Evolutionary conservation across 2,113 vertebrate species (phyloP).

Genomic region (Pachyramphus minor): DNA sequence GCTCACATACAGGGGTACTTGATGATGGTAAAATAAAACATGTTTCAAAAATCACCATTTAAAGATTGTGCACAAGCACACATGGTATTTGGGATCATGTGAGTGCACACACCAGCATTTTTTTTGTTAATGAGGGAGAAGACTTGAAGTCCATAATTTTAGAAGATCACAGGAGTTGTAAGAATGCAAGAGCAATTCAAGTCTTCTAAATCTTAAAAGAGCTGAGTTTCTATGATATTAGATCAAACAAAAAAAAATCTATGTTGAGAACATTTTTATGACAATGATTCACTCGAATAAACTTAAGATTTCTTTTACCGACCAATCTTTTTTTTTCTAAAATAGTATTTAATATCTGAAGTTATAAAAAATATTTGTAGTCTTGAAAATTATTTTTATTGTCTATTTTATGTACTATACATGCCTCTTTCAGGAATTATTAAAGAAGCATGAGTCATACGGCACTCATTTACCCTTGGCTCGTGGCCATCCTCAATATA

Average conservation of each 20-base stretch:
- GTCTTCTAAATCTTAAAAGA: slow-evolving; percentile 43
- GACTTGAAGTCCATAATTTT: slow-evolving; percentile 27
- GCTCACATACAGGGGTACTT: neutral
- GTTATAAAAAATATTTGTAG: slow-evolving; percentile 81
- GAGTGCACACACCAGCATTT: neutral
- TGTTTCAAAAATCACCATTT: neutral
- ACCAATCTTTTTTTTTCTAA: slow-evolving; percentile 64
- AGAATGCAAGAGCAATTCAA: slow-evolving; percentile 51
- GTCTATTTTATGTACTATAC: slow-evolving; percentile 67
- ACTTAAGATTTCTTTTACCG: slow-evolving; percentile 63
- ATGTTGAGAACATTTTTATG: slow-evolving; percentile 61
- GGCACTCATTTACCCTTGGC: slow-evolving; percentile 57
- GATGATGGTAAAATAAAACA: neutral
- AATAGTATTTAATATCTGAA: slow-evolving; percentile 74
- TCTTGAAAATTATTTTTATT: slow-evolving; percentile 75
- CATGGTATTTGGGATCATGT: neutral
- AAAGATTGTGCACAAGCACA: neutral
- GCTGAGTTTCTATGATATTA: slow-evolving; percentile 42
- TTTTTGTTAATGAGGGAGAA: neutral
- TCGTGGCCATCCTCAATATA: slow-evolving; percentile 54
- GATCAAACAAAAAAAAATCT: slow-evolving; percentile 60
- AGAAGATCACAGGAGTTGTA: slow-evolving; percentile 22
- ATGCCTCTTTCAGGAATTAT: slow-evolving; percentile 71
- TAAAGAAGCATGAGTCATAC: slow-evolving; percentile 67
- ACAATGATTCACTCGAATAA: slow-evolving; percentile 53